phyloP scores from a whole-genome alignment of 2,113 vertebrate genomes.

The Puffinus mauretanicus region DNA sequence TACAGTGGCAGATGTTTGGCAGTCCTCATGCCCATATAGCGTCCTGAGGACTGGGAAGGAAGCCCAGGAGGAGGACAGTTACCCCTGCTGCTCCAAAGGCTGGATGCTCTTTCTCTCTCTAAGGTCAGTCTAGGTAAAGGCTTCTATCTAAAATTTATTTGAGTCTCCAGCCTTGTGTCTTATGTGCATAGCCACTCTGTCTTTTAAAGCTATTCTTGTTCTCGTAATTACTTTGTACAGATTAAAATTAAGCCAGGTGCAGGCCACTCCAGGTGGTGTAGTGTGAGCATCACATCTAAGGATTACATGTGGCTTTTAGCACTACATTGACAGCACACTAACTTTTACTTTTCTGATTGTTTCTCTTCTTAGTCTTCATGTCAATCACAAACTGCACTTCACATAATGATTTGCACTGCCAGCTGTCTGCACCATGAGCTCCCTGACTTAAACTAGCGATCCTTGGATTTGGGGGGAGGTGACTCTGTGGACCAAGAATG shows the following conservation, averaged over 20 bases:
- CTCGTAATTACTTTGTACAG: neutral
- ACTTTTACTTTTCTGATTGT: neutral
- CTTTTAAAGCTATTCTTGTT: neutral
- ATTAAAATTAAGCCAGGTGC: neutral
- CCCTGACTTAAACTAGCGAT: fast-evolving
- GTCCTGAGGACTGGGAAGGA: neutral
- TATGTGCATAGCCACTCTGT: neutral
- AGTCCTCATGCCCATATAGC: neutral
- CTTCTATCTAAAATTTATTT: neutral
- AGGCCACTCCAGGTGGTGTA: neutral
- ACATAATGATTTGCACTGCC: neutral
- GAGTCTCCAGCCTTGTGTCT: neutral
- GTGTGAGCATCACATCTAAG: neutral
- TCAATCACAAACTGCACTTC: neutral
- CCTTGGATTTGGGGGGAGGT: fast-evolving
- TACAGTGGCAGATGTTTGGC: neutral
- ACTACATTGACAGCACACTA: neutral
- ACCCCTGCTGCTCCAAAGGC: neutral
- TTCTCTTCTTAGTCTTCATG: neutral
- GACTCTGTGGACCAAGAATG: neutral
- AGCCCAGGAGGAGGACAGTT: neutral
- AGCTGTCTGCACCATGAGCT: neutral
- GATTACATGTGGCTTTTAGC: neutral
- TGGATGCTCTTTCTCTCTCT: neutral
- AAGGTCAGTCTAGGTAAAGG: neutral